These are phyloP conservation scores for Drosophila borborema DNA, from an alignment of 2,888 invertebrate genomes.

Conservation along the genomic window DNA sequence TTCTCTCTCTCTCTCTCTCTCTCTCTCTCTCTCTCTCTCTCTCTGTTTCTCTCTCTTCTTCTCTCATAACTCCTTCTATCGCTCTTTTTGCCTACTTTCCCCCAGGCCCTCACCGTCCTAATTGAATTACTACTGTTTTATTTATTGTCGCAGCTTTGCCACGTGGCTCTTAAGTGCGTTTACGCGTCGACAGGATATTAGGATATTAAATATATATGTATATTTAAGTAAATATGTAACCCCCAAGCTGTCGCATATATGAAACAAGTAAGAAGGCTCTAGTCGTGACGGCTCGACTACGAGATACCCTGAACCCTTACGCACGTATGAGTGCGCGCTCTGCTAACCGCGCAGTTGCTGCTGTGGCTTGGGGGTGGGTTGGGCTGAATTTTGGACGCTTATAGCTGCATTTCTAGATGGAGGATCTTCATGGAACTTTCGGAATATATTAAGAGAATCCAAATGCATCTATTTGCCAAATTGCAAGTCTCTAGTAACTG, in stretches of 20 bases:
- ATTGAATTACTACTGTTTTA: conserved; percentile 48
- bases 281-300: too few species aligned
- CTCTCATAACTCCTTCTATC: background rate
- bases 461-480: too few species aligned
- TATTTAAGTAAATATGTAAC: conserved; percentile 19
- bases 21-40: background rate
- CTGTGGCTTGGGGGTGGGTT: too few species aligned
- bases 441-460: too few species aligned
- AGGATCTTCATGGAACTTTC: too few species aligned
- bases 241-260: background rate
- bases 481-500: too few species aligned
- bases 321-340: too few species aligned
- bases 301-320: too few species aligned
- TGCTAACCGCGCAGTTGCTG: too few species aligned
- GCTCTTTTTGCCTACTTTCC: too few species aligned
- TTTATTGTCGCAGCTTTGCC: conserved; percentile 28
- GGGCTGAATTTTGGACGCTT: too few species aligned
- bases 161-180: conserved; percentile 77
- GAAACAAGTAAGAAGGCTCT: background rate
- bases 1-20: background rate
- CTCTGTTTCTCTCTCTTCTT: background rate
- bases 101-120: conserved; percentile 7
- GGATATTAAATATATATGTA: background rate
- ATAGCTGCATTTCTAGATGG: too few species aligned
- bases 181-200: conserved; percentile 32